Conservation (phyloP, 2,113 vertebrate genomes). For the Onychostoma macrolepis region DNA sequence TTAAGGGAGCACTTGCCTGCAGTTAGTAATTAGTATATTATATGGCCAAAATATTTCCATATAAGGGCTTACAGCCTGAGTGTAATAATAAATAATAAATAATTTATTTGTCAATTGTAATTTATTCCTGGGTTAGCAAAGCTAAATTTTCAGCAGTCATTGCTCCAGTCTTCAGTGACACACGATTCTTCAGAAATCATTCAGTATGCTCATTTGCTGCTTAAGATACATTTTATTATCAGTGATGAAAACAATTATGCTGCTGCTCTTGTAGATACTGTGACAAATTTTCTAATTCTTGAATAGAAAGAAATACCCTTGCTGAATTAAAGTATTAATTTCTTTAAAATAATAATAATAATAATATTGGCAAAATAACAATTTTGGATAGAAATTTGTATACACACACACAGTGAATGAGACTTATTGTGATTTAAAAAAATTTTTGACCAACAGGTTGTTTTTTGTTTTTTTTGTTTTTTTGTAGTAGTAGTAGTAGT, state of each 20-base stretch:
- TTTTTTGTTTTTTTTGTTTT: background rate
- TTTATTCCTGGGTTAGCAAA: background rate
- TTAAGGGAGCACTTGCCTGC: background rate
- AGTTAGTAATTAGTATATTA: background rate
- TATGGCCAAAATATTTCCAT: background rate
- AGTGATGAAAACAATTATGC: background rate
- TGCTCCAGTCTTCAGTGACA: background rate
- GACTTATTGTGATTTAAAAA: background rate
- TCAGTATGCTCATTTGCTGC: background rate
- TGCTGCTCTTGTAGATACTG: background rate
- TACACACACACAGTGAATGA: background rate
- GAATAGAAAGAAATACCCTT: no score
- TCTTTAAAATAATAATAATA: no score
- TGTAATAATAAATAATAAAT: background rate
- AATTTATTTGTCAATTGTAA: background rate
- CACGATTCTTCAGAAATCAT: background rate
- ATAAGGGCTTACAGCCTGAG: background rate
- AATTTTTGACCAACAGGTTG: background rate
- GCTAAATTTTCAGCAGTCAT: background rate
- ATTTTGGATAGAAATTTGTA: no score
- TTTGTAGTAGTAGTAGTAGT: no score
- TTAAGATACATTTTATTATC: background rate
- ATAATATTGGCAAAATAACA: no score
- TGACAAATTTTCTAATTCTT: no score
- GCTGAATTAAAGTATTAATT: no score